Evolutionary conservation across 2,888 invertebrate species (phyloP).

Genomic region (Phaonia tiefii): DNA sequence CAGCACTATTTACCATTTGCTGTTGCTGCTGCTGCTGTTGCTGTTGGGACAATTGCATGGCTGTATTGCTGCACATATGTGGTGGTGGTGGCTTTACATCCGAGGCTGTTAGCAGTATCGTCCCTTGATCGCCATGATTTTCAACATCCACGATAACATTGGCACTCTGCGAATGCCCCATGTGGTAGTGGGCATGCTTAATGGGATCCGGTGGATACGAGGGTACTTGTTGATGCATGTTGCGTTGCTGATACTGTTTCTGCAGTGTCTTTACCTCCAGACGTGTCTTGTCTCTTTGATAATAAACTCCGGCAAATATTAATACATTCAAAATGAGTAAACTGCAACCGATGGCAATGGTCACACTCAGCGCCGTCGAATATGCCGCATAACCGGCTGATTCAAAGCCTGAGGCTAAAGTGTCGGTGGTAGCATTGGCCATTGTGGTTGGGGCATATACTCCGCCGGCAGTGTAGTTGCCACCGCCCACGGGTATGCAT

Average conservation of each 20-base stretch:
- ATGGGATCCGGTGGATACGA: conserved; percentile 86
- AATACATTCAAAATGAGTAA: conserved; percentile 94
- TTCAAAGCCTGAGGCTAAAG: conserved; percentile 88
- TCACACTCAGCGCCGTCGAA: conserved; percentile 94
- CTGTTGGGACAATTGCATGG: conserved; percentile 71
- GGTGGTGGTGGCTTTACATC: conserved; percentile 85
- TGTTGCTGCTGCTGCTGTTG: conserved; percentile 80
- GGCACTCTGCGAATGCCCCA: conserved; percentile 88
- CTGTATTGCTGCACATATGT: conserved; percentile 80
- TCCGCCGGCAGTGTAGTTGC: conserved; percentile 72
- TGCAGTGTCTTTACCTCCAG: conserved; percentile 82
- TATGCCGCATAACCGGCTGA: conserved; percentile 95
- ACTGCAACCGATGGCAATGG: conserved; percentile 96
- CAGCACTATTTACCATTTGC: conserved; percentile 55
- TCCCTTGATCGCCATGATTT: conserved; percentile 84
- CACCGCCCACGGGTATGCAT: conserved; percentile 81
- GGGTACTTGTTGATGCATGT: conserved; percentile 82
- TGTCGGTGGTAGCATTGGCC: conserved; percentile 87
- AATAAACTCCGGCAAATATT: conserved; percentile 96
- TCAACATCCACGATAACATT: conserved; percentile 93
- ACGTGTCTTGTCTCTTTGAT: conserved; percentile 92
- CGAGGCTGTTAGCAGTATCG: conserved; percentile 81
- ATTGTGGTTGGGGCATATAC: conserved; percentile 81
- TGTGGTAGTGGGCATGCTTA: conserved; percentile 90
- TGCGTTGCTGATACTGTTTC: conserved; percentile 89